These are phyloP conservation scores for Emberiza fucata DNA, from an alignment of 2,113 vertebrate genomes.

Conservation along the genomic window DNA sequence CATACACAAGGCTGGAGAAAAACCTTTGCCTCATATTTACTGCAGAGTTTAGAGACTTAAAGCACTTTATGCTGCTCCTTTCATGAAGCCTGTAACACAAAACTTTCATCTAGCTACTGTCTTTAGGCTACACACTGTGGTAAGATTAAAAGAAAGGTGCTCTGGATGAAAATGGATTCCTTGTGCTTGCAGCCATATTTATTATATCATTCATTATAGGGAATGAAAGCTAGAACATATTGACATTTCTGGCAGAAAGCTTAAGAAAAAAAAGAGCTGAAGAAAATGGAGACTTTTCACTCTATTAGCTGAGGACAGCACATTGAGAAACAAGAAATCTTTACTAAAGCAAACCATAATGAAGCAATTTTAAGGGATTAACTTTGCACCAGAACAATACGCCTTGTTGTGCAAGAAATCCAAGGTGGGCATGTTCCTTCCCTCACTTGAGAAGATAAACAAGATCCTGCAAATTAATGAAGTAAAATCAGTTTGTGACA, in stretches of 20 bases:
- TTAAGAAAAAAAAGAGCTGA: neutral
- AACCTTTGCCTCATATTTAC: neutral
- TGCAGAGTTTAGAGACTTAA: neutral
- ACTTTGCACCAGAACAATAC: neutral
- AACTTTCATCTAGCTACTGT: neutral
- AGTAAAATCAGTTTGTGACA: neutral
- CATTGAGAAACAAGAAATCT: neutral
- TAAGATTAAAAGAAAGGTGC: slow-evolving; percentile 19
- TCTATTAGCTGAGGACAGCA: neutral
- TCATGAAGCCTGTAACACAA: neutral
- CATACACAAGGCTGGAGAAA: neutral
- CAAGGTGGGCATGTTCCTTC: neutral
- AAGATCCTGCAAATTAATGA: neutral
- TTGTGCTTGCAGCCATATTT: slow-evolving; percentile 41
- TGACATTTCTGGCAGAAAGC: slow-evolving; percentile 21
- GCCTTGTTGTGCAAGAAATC: neutral
- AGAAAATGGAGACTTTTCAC: slow-evolving; percentile 30
- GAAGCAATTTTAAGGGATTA: neutral
- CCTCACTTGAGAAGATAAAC: neutral
- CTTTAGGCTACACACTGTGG: neutral
- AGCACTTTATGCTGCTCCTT: neutral
- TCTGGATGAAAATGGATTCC: slow-evolving; percentile 8
- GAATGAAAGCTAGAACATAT: slow-evolving; percentile 44
- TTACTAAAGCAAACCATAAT: neutral
- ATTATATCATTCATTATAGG: neutral